These are phyloP conservation scores for Blera fallax DNA, from an alignment of 2,888 invertebrate species.

Conservation along the genomic window DNA sequence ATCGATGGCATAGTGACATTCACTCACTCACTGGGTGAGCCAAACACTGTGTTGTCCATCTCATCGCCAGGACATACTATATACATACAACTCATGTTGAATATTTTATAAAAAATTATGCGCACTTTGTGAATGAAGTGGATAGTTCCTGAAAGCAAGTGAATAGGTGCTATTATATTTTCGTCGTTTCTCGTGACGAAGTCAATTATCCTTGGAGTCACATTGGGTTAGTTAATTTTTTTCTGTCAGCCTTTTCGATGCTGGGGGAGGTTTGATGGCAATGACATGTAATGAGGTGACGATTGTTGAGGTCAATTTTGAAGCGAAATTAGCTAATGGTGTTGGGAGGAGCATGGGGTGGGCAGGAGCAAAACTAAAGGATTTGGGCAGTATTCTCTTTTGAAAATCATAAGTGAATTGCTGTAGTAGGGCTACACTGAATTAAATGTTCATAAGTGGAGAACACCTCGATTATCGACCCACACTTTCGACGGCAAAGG, in stretches of 20 bases:
- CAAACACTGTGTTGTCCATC: not conserved
- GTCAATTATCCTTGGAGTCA: constrained; percentile 63
- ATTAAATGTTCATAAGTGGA: too few relatives aligned
- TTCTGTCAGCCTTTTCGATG: constrained; percentile 22
- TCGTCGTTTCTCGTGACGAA: constrained; percentile 54
- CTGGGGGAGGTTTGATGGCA: not conserved
- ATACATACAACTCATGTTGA: constrained; percentile 25
- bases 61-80: not conserved
- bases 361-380: not conserved
- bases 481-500: too few relatives aligned
- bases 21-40: not conserved
- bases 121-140: constrained; percentile 47
- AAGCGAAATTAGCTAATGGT: constrained; percentile 9
- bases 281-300: constrained; percentile 62
- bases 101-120: constrained; percentile 57
- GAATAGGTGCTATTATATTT: not conserved
- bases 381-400: too few relatives aligned
- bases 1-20: constrained; percentile 28
- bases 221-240: constrained; percentile 28
- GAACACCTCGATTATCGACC: too few relatives aligned
- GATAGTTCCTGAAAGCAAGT: not conserved
- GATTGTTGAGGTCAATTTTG: constrained; percentile 48
- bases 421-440: too few relatives aligned
- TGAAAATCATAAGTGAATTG: too few relatives aligned
- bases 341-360: not conserved